phyloP scores from a whole-genome alignment of 2,888 invertebrate genomes.

The Athalia cordata region DNA sequence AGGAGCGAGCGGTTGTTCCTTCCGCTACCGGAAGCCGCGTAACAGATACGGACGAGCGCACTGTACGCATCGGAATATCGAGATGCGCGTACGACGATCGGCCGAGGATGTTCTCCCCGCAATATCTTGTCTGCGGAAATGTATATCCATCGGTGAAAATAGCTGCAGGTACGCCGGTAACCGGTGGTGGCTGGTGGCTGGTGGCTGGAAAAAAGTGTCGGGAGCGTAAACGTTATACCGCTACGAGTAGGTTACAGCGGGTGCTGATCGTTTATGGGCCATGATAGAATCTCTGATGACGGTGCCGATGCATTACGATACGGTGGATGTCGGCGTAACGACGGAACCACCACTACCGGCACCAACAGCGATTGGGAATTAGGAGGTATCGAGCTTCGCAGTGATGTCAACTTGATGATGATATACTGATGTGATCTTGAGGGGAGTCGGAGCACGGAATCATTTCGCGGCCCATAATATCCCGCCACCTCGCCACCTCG shows the following conservation, averaged over 20 bases:
- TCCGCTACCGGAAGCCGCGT: slow-evolving; percentile 41
- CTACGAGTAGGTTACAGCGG: no score
- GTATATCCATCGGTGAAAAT: slow-evolving; percentile 36
- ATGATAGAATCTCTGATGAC: slow-evolving; percentile 20
- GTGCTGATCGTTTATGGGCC: slow-evolving; percentile 17
- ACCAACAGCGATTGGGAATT: slow-evolving; percentile 45
- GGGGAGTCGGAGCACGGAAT: slow-evolving; percentile 56
- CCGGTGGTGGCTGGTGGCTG: no score
- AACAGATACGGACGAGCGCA: slow-evolving; percentile 27
- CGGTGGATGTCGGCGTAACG: neutral
- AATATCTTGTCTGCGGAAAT: slow-evolving; percentile 43
- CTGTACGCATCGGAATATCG: no score
- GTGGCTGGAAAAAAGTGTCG: no score
- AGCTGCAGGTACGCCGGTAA: neutral
- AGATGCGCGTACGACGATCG: no score
- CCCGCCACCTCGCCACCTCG: slow-evolving; percentile 45
- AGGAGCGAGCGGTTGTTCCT: slow-evolving; percentile 21
- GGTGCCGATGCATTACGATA: slow-evolving; percentile 16
- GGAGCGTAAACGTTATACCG: neutral
- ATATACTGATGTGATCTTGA: slow-evolving; percentile 70
- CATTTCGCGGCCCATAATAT: slow-evolving; percentile 18
- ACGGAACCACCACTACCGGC: neutral
- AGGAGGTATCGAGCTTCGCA: slow-evolving; percentile 55
- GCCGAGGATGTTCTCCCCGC: slow-evolving; percentile 2
- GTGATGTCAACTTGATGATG: slow-evolving; percentile 71